Evolutionary conservation across 2,888 invertebrate species (phyloP).

Genomic region (Caenorhabditis becei): DNA sequence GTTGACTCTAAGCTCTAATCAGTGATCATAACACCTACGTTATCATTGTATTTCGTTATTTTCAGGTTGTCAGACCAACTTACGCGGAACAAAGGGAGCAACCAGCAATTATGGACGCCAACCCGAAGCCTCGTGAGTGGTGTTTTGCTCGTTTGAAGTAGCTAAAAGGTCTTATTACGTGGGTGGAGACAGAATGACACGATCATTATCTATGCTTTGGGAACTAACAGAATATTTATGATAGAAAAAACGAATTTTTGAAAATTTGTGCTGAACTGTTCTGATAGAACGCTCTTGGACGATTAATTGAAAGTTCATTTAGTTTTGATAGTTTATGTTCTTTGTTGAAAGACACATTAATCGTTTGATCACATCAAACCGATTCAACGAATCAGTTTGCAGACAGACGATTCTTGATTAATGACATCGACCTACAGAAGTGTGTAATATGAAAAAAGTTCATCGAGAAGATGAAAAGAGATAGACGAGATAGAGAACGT

Average conservation of each 20-base stretch:
- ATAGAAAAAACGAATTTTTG: too few relatives aligned
- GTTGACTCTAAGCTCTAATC: slow-evolving; percentile 1
- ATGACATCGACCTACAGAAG: slow-evolving; percentile 10
- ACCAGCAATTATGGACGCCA: slow-evolving; percentile 45
- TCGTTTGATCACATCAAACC: slow-evolving; percentile 33
- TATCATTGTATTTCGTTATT: slow-evolving; percentile 24
- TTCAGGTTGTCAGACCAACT: slow-evolving; percentile 25
- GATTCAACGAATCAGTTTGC: slow-evolving; percentile 12
- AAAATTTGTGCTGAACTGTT: slow-evolving; percentile 5
- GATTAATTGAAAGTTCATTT: too few relatives aligned
- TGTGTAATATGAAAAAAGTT: slow-evolving; percentile 14
- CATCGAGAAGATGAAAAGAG: slow-evolving; percentile 15
- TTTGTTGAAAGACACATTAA: slow-evolving; percentile 8
- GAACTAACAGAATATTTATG: too few relatives aligned
- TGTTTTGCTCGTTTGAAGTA: background rate
- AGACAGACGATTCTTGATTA: slow-evolving; percentile 32
- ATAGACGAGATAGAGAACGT: slow-evolving; percentile 20
- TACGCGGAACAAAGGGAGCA: background rate
- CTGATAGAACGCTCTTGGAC: too few relatives aligned
- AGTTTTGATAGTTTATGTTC: slow-evolving; percentile 5
- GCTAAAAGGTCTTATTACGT: background rate
- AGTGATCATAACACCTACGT: slow-evolving; percentile 12
- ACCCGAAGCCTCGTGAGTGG: slow-evolving; percentile 47
- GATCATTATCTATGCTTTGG: too few relatives aligned
- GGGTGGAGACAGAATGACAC: background rate